These are phyloP conservation scores for Exephanes ischioxanthus DNA, from an alignment of 2,888 invertebrate species.

Conservation along the genomic window DNA sequence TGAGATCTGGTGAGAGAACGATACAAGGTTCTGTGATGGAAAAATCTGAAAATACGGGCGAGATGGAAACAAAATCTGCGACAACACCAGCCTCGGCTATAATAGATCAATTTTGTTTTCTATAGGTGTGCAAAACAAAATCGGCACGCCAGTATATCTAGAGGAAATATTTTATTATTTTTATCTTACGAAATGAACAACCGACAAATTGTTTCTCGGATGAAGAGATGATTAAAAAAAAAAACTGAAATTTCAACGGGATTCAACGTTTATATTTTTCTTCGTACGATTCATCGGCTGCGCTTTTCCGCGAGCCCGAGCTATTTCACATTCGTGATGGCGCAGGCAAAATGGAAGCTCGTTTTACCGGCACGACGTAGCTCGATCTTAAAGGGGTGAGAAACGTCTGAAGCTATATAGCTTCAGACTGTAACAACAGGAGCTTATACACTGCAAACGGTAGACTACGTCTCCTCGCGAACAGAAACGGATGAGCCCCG, in stretches of 20 bases:
- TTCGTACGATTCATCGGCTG: constrained; percentile 63
- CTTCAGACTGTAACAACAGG: constrained; percentile 45
- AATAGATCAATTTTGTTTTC: not conserved
- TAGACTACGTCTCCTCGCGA: constrained; percentile 53
- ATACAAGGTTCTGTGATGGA: not conserved
- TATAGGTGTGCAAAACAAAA: not conserved
- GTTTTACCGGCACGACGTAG: constrained; percentile 66
- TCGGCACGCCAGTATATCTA: not conserved
- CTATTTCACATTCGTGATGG: constrained; percentile 52
- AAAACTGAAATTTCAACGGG: not conserved
- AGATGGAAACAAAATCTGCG: not conserved
- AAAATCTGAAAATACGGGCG: not conserved
- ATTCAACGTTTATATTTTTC: constrained; percentile 43
- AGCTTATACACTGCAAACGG: constrained; percentile 36
- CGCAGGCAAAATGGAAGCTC: constrained; percentile 64
- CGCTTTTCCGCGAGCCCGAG: constrained; percentile 33
- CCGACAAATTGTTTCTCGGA: not conserved
- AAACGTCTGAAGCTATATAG: constrained; percentile 56
- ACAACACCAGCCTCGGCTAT: not conserved
- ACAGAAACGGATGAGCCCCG: constrained; percentile 66
- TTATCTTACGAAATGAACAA: not conserved
- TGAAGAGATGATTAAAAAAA: not conserved
- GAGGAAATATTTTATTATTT: not conserved
- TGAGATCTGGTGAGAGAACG: not conserved
- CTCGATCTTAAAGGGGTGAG: constrained; percentile 64